Conservation (phyloP, 2,888 invertebrate species). For the Eristalinus aeneus region DNA sequence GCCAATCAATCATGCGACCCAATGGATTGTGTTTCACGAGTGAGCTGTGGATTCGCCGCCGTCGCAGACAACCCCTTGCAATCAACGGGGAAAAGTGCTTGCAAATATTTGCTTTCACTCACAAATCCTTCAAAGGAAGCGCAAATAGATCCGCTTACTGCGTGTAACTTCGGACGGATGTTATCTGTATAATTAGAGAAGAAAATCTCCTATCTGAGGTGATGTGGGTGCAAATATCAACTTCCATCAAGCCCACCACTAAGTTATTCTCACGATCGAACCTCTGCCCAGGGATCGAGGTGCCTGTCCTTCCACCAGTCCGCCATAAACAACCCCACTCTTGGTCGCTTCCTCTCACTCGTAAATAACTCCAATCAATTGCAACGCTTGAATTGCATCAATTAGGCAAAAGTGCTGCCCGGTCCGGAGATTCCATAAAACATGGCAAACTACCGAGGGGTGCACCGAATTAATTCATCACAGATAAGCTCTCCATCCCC, state of each 20-base stretch:
- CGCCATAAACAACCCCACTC: conserved; percentile 7
- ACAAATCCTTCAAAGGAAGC: background rate
- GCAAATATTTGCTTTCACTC: conserved; percentile 39
- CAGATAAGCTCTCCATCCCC: conserved; percentile 49
- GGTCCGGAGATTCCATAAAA: conserved; percentile 60
- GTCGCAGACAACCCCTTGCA: conserved; percentile 5
- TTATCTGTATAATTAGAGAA: background rate
- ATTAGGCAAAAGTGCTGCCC: conserved; percentile 65
- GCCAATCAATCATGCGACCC: conserved; percentile 40
- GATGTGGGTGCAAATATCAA: too few relatives aligned
- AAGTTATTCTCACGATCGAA: too few relatives aligned
- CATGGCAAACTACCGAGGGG: conserved; percentile 44
- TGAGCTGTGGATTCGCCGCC: conserved; percentile 29
- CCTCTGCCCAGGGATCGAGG: background rate
- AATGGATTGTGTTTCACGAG: conserved; percentile 26
- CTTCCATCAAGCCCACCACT: too few relatives aligned
- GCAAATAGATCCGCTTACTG: background rate
- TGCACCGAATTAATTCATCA: conserved; percentile 46
- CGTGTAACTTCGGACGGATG: background rate
- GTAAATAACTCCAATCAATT: conserved; percentile 67
- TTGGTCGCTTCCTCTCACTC: conserved; percentile 6
- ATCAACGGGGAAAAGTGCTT: conserved; percentile 16
- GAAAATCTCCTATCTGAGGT: background rate
- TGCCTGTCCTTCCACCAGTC: background rate
- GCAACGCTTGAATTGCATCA: conserved; percentile 66